These are phyloP conservation scores for Pelagia noctiluca DNA, from an alignment of 30 jellyfish, hydroid and myxozoan species.

Conservation along the genomic window DNA sequence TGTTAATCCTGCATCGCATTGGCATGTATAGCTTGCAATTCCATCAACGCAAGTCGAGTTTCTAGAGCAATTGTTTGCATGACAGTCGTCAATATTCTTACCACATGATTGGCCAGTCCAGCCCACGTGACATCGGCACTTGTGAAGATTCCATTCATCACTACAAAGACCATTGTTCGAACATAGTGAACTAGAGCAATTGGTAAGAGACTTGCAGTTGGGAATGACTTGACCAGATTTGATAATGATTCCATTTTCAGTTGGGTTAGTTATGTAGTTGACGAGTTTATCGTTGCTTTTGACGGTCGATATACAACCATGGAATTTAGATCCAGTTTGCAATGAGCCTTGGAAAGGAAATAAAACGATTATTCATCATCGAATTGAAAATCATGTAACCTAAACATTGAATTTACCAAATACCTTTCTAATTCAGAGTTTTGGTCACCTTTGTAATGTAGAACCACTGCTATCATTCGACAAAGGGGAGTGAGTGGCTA, in stretches of 20 bases:
- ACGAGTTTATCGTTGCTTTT: constrained; percentile 38
- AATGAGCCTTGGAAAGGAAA: too few species aligned
- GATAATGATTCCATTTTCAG: constrained; percentile 12
- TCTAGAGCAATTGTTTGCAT: constrained; percentile 24
- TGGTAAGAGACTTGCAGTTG: constrained; percentile 42
- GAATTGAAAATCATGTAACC: too few species aligned
- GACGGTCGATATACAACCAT: constrained; percentile 54
- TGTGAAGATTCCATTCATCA: constrained; percentile 42
- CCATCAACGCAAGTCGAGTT: constrained; percentile 62
- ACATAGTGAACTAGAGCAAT: constrained; percentile 56
- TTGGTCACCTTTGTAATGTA: too few species aligned
- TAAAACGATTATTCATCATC: too few species aligned
- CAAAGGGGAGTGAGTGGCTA: too few species aligned
- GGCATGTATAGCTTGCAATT: constrained; percentile 16
- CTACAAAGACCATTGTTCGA: constrained; percentile 66
- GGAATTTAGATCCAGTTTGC: neutral
- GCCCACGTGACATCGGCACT: constrained; percentile 69
- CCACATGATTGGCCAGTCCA: constrained; percentile 79
- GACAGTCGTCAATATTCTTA: constrained; percentile 64
- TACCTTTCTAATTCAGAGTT: too few species aligned
- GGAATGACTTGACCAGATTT: constrained; percentile 15
- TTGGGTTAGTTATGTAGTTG: constrained; percentile 31
- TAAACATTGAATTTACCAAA: too few species aligned
- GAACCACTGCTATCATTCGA: too few species aligned
- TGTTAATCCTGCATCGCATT: constrained; percentile 61